These are phyloP conservation scores for Cherax destructor DNA, from an alignment of 1,140 invertebrate species.

Conservation along the genomic window DNA sequence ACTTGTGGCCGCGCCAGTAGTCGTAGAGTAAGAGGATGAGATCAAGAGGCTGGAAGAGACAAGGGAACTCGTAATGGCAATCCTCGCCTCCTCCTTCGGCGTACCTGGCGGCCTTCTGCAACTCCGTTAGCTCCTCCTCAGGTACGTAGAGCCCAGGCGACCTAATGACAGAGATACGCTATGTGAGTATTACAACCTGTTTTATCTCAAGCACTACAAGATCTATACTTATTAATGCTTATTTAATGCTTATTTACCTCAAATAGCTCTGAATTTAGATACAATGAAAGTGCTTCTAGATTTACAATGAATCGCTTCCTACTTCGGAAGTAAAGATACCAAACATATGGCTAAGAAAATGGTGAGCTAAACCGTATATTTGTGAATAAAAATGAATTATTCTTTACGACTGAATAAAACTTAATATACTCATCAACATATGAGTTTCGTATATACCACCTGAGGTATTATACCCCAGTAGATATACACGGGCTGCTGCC, in stretches of 20 bases:
- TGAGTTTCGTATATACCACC: no score
- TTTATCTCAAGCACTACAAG: background rate
- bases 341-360: background rate
- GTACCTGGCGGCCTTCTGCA: slow-evolving; percentile 41
- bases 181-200: no score
- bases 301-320: background rate
- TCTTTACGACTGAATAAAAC: no score
- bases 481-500: no score
- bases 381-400: no score
- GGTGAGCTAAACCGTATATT: no score
- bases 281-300: background rate
- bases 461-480: no score
- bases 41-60: slow-evolving; percentile 57
- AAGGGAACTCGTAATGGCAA: slow-evolving; percentile 56
- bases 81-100: slow-evolving; percentile 18
- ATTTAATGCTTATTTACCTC: background rate
- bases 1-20: slow-evolving; percentile 45
- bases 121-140: slow-evolving; percentile 40
- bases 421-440: no score
- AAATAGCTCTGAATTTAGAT: background rate
- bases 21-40: slow-evolving; percentile 52
- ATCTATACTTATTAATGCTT: background rate
- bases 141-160: background rate
- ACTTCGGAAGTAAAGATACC: background rate
- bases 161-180: no score